Base-by-base conservation (phyloP, 2,113 vertebrate species). In the Smithornis capensis region DNA sequence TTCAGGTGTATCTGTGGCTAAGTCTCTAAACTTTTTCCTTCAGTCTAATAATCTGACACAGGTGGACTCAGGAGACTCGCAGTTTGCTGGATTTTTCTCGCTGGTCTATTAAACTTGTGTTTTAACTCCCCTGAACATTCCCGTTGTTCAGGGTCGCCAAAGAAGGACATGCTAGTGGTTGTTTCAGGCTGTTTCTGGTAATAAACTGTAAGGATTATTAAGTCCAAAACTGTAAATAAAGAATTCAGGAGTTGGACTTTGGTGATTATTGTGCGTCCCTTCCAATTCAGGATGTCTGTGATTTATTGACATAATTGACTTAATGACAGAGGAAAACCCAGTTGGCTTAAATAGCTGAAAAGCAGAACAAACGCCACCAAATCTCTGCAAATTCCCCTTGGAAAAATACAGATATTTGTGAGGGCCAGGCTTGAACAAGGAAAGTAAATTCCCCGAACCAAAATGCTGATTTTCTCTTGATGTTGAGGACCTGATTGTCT, bases 51-150 rank as follows among this genome's bases (percentile, higher is more conserved):
- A 14, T 19, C 40, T 16, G 42, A 10, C 5, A 25, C 7, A 7
- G 33, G 23, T 21, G 9, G 2, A 37, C 22, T 44, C 7, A 4
- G 62, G 55, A 84, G 47, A 27, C 28, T 47, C 0, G 0, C 1
- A 21, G 14, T 33, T 80, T 23, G 31, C 10, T 38, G 44, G 21
- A 19, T 40, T 52, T 70, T 90, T 73, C 17, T 75, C 35, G 1
- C 35, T 0, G 1, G 12, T 19, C 28, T 79, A 3, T 10, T 42
- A 16, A 71, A 55, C 23, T 40, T 29, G 12, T 35, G 27, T n/a
- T 42, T 69, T 63, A 44, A 42, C 5, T 62, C 2, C 5, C 7
- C 44, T 14, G 2, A 33, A 18, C 2, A 1, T 59, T 35, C 22
- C 8, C 44, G 2, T 52, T 47, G 3, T 2, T 76, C 53, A n/a